These are phyloP conservation scores for Sigmodon hispidus DNA, from an alignment of 2,113 vertebrate species.

Conservation along the genomic window DNA sequence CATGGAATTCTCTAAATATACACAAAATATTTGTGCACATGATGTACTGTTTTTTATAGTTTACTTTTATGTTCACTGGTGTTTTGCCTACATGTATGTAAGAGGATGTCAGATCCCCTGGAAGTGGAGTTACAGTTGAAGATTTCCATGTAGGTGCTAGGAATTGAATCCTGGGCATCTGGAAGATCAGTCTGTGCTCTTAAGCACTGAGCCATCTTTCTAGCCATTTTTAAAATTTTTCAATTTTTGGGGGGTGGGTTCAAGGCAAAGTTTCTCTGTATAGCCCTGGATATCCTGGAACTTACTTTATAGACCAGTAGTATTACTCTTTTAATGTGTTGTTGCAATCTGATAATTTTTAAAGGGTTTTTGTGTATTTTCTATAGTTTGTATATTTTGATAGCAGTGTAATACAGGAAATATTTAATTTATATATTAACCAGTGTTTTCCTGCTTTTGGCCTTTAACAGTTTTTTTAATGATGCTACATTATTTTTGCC, in stretches of 20 bases:
- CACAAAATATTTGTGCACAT: neutral
- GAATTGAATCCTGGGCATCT: neutral
- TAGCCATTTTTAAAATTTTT: neutral
- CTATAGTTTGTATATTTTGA: neutral
- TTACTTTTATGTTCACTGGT: neutral
- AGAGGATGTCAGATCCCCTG: neutral
- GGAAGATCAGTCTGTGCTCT: neutral
- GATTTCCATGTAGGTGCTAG: neutral
- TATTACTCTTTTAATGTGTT: neutral
- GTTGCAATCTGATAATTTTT: neutral
- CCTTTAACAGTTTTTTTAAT: neutral
- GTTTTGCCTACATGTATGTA: neutral
- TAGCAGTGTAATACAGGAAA: neutral
- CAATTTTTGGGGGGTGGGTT: too few relatives aligned
- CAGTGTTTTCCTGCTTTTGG: neutral
- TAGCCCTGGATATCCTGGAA: neutral
- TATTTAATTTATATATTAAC: neutral
- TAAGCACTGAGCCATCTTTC: neutral
- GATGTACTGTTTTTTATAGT: neutral
- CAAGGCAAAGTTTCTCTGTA: neutral
- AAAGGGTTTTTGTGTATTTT: neutral
- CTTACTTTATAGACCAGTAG: neutral
- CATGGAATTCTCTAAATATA: neutral
- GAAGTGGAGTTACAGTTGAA: neutral
- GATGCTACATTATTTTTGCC: neutral